Base-by-base conservation (phyloP, 2,888 invertebrate genomes). In the Chorisops tibialis region DNA sequence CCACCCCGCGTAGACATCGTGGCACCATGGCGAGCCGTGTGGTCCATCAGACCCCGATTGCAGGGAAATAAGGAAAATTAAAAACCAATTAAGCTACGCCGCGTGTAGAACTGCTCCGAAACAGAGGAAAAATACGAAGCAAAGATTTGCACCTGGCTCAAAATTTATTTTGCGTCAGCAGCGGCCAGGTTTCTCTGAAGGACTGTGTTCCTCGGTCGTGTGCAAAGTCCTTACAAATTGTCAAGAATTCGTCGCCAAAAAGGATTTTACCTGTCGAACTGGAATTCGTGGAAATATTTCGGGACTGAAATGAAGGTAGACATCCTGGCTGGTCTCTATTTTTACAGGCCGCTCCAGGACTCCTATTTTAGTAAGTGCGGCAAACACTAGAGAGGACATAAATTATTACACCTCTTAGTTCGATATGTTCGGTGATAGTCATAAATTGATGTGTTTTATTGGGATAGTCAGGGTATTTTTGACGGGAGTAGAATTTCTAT, bases 361-460 rank as follows among this genome's bases (percentile, higher is more conserved):
- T 45, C 45, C 43, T 56, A 56, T 30, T 56, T 56, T 24, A 56
- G 43, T 56, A 43, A 56, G 56, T 56, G 45, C 56, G 43, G 56
- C 56, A 56, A 56, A 56, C 56, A 45, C 16, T 56, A 45, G 16
- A 43, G 56, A 43, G 56, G 43, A 43, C 56, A 56, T 56, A 56
- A 56, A 56, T 56, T 56, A 56, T 18, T 30, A 56, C 45, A 45
- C 43, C 56, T n/a, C n/a, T n/a, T n/a, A n/a, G n/a, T n/a, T 56
- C 43, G 43, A 19, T 45, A 56, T 30, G 43, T 56, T 35, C 43
- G 18, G 35, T 30, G 35, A 18, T 56, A 30, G 56, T 43, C 56
- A 35, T 56, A 56, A 56, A 56, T 56, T 56, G 30, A 43, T 16
- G 30, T 56, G 56, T 56, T 56, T 56, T 56, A 56, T 30, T 43